Evolutionary conservation across 2,113 vertebrate genomes (phyloP), one percentile per base, ranked within the genome.

Genomic region (Henicopernis longicauda): DNA sequence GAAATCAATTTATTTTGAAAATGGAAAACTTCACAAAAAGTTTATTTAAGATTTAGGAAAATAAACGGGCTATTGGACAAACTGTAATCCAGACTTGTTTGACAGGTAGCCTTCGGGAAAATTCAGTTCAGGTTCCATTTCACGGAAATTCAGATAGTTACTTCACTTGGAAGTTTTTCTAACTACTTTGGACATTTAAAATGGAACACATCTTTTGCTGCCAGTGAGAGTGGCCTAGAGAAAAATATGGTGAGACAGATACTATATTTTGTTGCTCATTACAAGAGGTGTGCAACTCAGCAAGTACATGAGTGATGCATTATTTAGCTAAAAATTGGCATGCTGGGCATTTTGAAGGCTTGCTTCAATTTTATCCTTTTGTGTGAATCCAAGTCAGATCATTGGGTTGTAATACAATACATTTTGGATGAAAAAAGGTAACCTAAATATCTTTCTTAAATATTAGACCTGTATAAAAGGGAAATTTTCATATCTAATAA

Each of bases 1-100:
- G 8, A 92, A 95, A 73, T 65, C 20, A 63, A 67, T 91, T 87
- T 86, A 93, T 91, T 94, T 89, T 44, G 65, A 90, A 69, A 92
- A 36, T 44, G 63, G 89, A 77, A 50, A 93, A 93, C 84, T 74
- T 92, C 52, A 50, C 32, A 62, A 79, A 58, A 76, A 78, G 34
- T 92, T 44, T 59, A 62, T 26, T 45, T 62, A 62, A 44, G 40
- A 32, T 27, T 57, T 57, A 63, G 77, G 26, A 38, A 82, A 62
- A 67, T 23, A 70, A 57, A 32, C 17, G 26, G 49, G 21, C 34
- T 55, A 25, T 36, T 26, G 34, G 38, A 11, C 4, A 38, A 66
- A 34, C 40, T 50, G 18, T 9, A 66, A 62, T 42, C 34, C 26
- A 80, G 40, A 40, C 40, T 29, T 32, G 15, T 72, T 55, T 55